phyloP scores from a whole-genome alignment of 2,797 vertebrate genomes.

The Halcyon leucocephala region DNA sequence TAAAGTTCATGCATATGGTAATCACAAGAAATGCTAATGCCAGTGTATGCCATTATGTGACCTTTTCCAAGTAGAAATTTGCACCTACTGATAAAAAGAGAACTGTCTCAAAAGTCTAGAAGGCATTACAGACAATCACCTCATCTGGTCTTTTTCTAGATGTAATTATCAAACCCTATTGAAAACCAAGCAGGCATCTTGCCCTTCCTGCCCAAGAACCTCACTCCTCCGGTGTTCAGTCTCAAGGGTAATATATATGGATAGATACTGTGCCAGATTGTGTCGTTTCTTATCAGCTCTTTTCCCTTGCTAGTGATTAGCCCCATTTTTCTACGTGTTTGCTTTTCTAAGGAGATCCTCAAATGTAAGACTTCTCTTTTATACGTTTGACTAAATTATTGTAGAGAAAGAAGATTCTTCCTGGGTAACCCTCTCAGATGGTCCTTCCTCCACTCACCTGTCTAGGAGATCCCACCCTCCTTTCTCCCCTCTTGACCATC shows the following conservation, averaged over 20 bases:
- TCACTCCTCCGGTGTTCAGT: background rate
- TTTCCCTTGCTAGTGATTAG: background rate
- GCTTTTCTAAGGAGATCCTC: conserved; percentile 16
- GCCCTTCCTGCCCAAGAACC: background rate
- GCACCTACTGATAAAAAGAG: background rate
- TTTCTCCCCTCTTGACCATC: background rate
- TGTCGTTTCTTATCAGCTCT: background rate
- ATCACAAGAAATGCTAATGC: conserved; percentile 1
- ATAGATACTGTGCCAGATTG: background rate
- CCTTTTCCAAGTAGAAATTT: background rate
- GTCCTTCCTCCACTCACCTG: background rate
- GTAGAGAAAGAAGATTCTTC: background rate
- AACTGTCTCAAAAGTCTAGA: background rate
- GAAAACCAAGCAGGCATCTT: background rate
- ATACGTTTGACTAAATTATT: background rate
- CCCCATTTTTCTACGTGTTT: background rate
- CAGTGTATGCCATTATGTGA: background rate
- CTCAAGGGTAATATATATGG: background rate
- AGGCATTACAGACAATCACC: background rate
- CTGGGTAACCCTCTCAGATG: background rate
- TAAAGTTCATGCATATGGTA: background rate
- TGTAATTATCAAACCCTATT: background rate
- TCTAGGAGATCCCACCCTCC: background rate
- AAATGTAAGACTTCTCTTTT: background rate
- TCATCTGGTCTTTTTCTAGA: background rate